Percentiles rank a stretch among this genome's conserved stretches.
phyloP scores from a whole-genome alignment of 1,140 invertebrate species.

The Parasteatoda tepidariorum region DNA sequence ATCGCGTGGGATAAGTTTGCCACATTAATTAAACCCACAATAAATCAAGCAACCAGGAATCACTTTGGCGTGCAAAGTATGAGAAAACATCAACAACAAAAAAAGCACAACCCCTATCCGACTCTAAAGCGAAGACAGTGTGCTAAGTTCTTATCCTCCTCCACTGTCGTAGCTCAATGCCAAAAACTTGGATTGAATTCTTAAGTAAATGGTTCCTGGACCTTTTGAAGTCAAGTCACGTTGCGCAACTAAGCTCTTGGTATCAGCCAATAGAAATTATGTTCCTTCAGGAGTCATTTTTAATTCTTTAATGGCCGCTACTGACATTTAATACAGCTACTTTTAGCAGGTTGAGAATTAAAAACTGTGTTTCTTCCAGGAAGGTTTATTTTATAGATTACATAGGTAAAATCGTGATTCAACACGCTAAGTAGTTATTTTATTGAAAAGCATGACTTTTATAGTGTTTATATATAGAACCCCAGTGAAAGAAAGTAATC shows the following conservation, averaged over 20 bases:
- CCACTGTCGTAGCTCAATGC: not conserved
- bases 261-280: constrained; percentile 55
- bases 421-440: not conserved
- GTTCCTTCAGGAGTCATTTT: constrained; percentile 46
- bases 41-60: not conserved
- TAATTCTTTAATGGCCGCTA: constrained; percentile 53
- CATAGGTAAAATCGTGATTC: not conserved
- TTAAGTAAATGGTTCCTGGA: not conserved
- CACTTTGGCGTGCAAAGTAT: constrained; percentile 11
- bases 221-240: constrained; percentile 35
- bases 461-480: no score
- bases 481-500: no score
- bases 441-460: no score
- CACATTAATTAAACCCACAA: not conserved
- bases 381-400: constrained; percentile 15
- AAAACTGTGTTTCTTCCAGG: constrained; percentile 12
- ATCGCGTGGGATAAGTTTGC: not conserved
- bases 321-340: constrained; percentile 32
- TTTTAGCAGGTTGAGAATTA: constrained; percentile 44
- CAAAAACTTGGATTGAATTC: constrained; percentile 1
- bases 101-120: not conserved
- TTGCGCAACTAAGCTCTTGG: not conserved
- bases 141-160: constrained; percentile 21
- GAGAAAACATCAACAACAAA: not conserved
- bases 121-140: constrained; percentile 14